Percentiles rank a stretch among this genome's conserved stretches.
phyloP scores from a whole-genome alignment of 2,888 invertebrate species.

The Nematopogon swammerdamellus region DNA sequence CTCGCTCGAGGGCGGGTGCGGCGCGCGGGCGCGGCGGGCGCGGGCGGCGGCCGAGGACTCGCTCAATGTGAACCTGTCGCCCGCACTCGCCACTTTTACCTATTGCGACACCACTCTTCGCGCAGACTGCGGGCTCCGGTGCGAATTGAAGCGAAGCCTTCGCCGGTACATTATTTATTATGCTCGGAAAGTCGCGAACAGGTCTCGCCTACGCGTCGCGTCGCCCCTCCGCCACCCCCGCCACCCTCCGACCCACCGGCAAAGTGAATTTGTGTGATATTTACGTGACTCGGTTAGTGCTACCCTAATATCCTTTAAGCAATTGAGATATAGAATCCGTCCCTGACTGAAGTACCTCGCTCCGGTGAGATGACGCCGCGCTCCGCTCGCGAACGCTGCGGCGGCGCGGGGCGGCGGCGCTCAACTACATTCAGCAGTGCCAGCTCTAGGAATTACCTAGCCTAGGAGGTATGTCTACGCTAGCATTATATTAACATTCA shows the following conservation, averaged over 20 bases:
- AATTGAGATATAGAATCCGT: too few species aligned
- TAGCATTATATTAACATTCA: too few species aligned
- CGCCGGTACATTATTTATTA: constrained; percentile 10
- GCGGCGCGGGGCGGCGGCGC: too few species aligned
- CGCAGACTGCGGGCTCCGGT: background rate
- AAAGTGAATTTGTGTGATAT: constrained; percentile 13
- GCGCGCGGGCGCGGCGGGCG: too few species aligned
- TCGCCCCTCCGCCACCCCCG: background rate
- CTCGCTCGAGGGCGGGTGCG: too few species aligned
- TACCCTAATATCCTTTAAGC: background rate
- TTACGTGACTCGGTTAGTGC: constrained; percentile 9
- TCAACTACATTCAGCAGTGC: too few species aligned
- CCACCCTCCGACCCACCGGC: constrained; percentile 5
- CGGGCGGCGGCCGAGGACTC: too few species aligned
- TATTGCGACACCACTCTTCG: background rate
- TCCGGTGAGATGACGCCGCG: too few species aligned
- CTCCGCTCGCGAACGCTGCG: too few species aligned
- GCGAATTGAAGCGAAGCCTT: background rate
- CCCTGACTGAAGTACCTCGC: too few species aligned
- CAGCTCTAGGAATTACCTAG: too few species aligned
- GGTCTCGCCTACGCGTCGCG: background rate
- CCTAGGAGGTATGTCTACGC: too few species aligned
- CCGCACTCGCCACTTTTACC: background rate
- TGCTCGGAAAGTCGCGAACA: constrained; percentile 11
- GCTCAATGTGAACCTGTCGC: background rate